Percentiles rank a stretch among this genome's conserved stretches.
Conservation (phyloP, 2,113 vertebrate species). For the Agelaius phoeniceus region DNA sequence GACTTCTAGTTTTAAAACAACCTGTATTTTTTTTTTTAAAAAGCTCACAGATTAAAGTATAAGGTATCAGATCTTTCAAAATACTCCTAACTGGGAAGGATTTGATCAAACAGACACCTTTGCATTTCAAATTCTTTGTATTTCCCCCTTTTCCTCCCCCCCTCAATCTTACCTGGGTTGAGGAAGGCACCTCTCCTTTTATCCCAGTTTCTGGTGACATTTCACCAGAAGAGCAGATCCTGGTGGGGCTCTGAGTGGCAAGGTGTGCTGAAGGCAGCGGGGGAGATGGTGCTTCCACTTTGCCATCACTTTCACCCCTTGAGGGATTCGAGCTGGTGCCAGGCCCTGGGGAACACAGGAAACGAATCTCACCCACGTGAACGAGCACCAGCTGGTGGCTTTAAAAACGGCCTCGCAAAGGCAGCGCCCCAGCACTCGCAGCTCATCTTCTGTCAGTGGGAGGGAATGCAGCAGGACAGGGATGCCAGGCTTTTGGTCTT, state of each 20-base stretch:
- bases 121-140: not conserved
- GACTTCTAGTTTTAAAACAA: not conserved
- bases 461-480: not conserved
- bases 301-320: constrained; percentile 81
- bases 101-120: not conserved
- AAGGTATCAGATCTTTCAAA: not conserved
- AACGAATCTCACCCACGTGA: constrained; percentile 89
- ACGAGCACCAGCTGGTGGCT: constrained; percentile 79
- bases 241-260: constrained; percentile 50
- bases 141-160: not conserved
- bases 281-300: constrained; percentile 78
- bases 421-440: constrained; percentile 39
- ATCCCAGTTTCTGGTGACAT: constrained; percentile 65
- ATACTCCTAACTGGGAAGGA: not conserved
- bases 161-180: constrained; percentile 73
- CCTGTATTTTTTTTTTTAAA: not conserved
- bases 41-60: not conserved
- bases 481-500: not conserved
- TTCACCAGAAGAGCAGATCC: constrained; percentile 55
- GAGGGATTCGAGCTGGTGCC: constrained; percentile 77
- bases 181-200: constrained; percentile 67
- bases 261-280: constrained; percentile 64
- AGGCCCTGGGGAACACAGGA: constrained; percentile 93
- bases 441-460: constrained; percentile 15
- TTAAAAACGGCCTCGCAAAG: constrained; percentile 70